Evolutionary conservation across 2,113 vertebrate genomes (phyloP), one percentile per base, ranked within the genome.

Genomic region (Python bivittatus): DNA sequence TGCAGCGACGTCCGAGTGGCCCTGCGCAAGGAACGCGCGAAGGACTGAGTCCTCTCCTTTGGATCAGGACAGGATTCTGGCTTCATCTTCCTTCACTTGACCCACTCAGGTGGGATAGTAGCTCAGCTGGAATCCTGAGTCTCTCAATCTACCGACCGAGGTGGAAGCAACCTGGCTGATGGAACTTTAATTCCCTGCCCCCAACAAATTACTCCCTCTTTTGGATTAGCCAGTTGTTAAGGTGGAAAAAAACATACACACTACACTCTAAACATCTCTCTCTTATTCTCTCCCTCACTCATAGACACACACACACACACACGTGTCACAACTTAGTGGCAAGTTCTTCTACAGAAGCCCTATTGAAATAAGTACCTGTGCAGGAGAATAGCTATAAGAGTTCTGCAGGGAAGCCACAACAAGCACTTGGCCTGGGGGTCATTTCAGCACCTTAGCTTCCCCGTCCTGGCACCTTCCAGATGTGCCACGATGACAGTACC

Each of bases 21-120:
- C 11, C 91, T 95, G 58, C 91, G 93, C 53, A 96, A 96, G 79
- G 96, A 96, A 87, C 90, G 58, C 2, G 44, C 87, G 23, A 92
- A 92, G 38, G 91, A 92, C 72, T 92, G 88, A 92, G 27, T 11
- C 22, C 42, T 29, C 29, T 54, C 44, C 84, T 58, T 61, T 52
- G 54, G 53, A 25, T n/a, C n/a, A 38, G 87, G 42, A 85, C 72
- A 52, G 91, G 87, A 52, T 48, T 61, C 86, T 27, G 52, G 58
- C 4, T 9, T 48, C 5, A 4, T 60, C 88, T 61, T 84, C 87
- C 11, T 89, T 23, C 52, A 27, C 52, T 72, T 57, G 33, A 33
- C 86, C 79, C 33, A 33, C 0, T 29, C 15, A 53, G 58, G 6
- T 42, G 48, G 58, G 48, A 13, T 2, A 92, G 15, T 61, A 22